Base-by-base conservation (phyloP, 2,113 vertebrate species). In the Motacilla alba region DNA sequence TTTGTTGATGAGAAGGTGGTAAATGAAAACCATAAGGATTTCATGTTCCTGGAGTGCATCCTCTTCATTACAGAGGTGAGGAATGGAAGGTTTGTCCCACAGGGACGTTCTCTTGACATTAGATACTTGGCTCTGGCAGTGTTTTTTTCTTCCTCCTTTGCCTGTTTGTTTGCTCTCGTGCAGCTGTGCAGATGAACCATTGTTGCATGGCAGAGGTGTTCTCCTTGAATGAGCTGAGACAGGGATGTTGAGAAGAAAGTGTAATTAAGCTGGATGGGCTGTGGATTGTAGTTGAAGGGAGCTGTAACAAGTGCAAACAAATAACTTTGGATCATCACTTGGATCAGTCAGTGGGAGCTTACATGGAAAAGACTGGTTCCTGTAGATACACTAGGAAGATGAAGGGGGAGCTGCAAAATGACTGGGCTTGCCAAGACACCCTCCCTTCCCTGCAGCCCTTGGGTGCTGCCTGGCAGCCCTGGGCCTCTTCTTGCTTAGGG, bases 41-140 rank as follows among this genome's bases (percentile, higher is more conserved):
- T 98, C 98, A 99, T 99, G 98, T 99, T 99, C 89, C 97, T 99
- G 96, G 99, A 99, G 75, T 99, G 99, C 80, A 98, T 99, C 98
- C 98, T 99, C 94, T 99, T 99, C 92, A 99, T 98, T 91, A 98
- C 98, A 7, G 98, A 98, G 98, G 98, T 98, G 95, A 98, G 98
- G 28, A 43, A 22, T 16, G 21, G 23, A 19, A 72, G n/a, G 23
- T 31, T 84, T 75, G 41, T 88, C 49, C 75, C 62, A 35, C 26
- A 14, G 81, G 63, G 79, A 87, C 7, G 1, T 89, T 93, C 52
- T 90, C n/a, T 59, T 95, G 59, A 19, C 53, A 30, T 63, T 14
- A 46, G 88, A 55, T 35, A 52, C 75, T 64, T 75, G 58, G 39
- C 77, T 87, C 47, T 84, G 73, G 33, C 55, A 73, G 70, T 83